Conservation (phyloP, 2,888 invertebrate genomes). For the Nephrotoma flavescens region DNA sequence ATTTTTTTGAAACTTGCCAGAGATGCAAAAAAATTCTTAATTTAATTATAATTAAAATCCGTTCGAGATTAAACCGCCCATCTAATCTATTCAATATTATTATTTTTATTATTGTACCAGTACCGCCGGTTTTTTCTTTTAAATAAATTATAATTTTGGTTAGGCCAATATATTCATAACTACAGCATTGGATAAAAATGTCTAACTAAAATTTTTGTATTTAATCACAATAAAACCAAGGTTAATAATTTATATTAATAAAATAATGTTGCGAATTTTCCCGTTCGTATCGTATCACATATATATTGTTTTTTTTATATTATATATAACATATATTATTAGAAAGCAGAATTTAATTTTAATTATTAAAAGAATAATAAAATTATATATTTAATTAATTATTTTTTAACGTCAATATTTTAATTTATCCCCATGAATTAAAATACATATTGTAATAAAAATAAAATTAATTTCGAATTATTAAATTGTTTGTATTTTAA, state of each 20-base stretch:
- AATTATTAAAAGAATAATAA: background rate
- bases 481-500: background rate
- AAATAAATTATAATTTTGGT: background rate
- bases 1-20: background rate
- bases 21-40: background rate
- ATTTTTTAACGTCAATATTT: background rate
- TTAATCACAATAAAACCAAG: background rate
- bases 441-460: background rate
- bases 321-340: background rate
- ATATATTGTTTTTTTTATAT: background rate
- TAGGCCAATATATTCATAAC: background rate
- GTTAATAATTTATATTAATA: background rate
- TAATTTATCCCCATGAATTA: background rate
- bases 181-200: background rate
- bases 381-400: background rate
- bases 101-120: background rate
- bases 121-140: background rate
- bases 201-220: background rate
- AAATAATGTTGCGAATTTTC: background rate
- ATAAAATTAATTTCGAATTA: background rate
- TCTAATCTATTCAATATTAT: background rate
- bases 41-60: background rate
- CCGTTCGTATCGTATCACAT: background rate
- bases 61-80: background rate
- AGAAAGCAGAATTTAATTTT: background rate